Base-by-base conservation (phyloP, 2,797 vertebrate species). In the Limosa lapponica region DNA sequence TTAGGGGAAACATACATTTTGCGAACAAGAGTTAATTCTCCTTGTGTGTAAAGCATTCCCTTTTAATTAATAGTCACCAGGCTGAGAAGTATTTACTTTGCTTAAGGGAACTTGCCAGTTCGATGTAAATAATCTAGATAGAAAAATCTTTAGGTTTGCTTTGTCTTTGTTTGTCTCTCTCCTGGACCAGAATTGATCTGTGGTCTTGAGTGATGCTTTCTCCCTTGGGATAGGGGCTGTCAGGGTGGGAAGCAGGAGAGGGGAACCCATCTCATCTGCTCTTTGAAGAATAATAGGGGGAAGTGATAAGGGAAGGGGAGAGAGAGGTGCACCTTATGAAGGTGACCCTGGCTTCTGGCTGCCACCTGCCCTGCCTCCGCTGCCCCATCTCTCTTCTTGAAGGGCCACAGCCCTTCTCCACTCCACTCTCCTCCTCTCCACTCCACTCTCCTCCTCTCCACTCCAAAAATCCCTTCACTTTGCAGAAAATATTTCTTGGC, bases 31-130 rank as follows among this genome's bases (percentile, higher is more conserved):
- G 43, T 66, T 90, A 88, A 61, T 84, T 95, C 28, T 93, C 28
- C 46, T 66, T 59, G 24, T 9, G 43, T 90, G 16, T 59, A 94
- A 91, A 96, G 6, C 15, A 51, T 95, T 94, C 39, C 11, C 30
- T 66, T 93, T 93, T 89, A 93, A 95, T 87, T 93, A 92, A 80
- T 43, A 89, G 23, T 59, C 43, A 89, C 28, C 71, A 87, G 57
- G 27, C 11, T 65, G 61, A 67, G 75, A 89, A 94, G 36, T 48
- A 49, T 71, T 84, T 66, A 32, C 36, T 79, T 62, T 67, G 37
- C n/a, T 90, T 93, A 77, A 81, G 80, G 41, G 78, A 96, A 94
- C 30, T 78, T 88, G 39, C 9, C 13, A 39, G 66, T 75, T 93
- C 16, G 18, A 23, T 44, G 23, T 16, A 78, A 57, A 28, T 48